Evolutionary conservation across 1,140 invertebrate species (phyloP).

Genomic region (Papilio glaucus): DNA sequence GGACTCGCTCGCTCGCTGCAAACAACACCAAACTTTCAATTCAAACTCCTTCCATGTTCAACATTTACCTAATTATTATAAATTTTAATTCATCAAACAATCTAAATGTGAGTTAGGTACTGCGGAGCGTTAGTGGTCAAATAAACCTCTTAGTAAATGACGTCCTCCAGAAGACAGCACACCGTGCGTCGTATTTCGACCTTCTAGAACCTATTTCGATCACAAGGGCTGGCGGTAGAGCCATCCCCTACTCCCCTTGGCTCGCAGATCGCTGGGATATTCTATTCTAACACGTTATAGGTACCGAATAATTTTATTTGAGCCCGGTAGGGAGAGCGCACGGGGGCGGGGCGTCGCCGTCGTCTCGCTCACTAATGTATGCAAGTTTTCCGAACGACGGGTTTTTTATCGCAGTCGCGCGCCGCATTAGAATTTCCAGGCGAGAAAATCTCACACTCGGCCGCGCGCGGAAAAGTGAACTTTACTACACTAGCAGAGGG

Average conservation of each 20-base stretch:
- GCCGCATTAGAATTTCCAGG: slow-evolving; percentile 79
- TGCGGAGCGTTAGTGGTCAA: too few species aligned
- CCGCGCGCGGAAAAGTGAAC: slow-evolving; percentile 40
- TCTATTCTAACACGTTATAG: too few species aligned
- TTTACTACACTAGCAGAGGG: slow-evolving; percentile 43
- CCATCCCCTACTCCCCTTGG: too few species aligned
- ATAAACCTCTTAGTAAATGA: too few species aligned
- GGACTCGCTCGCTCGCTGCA: slow-evolving; percentile 55
- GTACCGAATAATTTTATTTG: too few species aligned
- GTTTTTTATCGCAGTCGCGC: slow-evolving; percentile 82
- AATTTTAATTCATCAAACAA: too few species aligned
- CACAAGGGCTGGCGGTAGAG: too few species aligned
- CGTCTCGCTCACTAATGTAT: slow-evolving; percentile 78
- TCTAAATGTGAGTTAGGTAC: too few species aligned
- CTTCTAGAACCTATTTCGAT: not conserved
- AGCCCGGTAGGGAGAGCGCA: slow-evolving; percentile 19
- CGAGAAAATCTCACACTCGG: slow-evolving; percentile 78
- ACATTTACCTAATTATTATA: too few species aligned
- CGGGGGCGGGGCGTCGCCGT: slow-evolving; percentile 49
- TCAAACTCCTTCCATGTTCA: not conserved
- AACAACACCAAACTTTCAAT: not conserved
- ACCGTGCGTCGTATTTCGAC: too few species aligned
- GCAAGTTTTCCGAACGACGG: slow-evolving; percentile 75
- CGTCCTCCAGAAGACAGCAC: too few species aligned
- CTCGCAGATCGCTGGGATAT: too few species aligned